Evolutionary conservation across 2,113 vertebrate species (phyloP), one percentile per base, ranked within the genome.

Genomic region (Hemicordylus capensis): DNA sequence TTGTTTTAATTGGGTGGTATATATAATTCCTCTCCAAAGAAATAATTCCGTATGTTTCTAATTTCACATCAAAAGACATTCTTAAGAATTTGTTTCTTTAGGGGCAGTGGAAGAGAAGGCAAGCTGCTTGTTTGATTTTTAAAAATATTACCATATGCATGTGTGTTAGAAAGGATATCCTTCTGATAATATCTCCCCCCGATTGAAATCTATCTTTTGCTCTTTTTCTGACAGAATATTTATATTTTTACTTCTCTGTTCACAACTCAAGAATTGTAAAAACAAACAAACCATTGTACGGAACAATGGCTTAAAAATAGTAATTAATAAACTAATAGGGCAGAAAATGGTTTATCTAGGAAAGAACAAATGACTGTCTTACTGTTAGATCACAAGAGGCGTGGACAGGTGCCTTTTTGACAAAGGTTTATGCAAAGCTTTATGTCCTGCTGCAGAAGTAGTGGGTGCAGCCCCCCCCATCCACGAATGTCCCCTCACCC

Each of bases 251-350:
- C 42, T 42, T 31, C 63, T 77, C 31, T 63, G 54, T 39, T 54
- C 66, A 6, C n/a, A 39, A 39, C 44, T 76, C 73, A 80, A 77
- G 64, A 77, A 82, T 77, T 61, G 22, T 85, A 26, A 46, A 37
- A 91, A 42, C 89, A 78, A 69, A 15, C 75, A 77, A 86, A 31
- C 76, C 70, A 81, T 91, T 91, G 76, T 80, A 42, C 89, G 88
- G 91, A 91, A 73, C 85, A 51, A 61, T 89, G 39, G 88, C 88
- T 87, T 85, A 61, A 79, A 90, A 91, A 89, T 90, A 91, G 87
- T 66, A 31, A 86, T 69, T 80, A 86, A 10, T 72, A 67, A 74
- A 86, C 11, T 74, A 93, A 85, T 81, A 89, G 91, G 64, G 92
- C 90, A 90, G 85, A 39, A 54, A 91, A 81, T 80, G 61, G 86